These are phyloP conservation scores for Apeira syringaria DNA, from an alignment of 2,888 invertebrate species.

Conservation along the genomic window DNA sequence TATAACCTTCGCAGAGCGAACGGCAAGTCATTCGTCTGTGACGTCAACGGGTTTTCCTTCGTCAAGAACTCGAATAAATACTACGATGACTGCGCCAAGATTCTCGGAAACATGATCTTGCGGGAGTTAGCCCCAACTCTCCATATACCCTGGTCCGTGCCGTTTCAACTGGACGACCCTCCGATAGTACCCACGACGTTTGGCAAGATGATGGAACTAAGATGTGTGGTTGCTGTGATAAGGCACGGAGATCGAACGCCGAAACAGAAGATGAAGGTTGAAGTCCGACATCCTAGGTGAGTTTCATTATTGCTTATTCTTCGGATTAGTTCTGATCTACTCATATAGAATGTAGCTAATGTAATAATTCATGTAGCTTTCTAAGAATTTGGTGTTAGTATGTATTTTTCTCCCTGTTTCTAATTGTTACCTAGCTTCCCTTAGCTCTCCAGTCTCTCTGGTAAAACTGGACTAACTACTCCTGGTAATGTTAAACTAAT, in stretches of 20 bases:
- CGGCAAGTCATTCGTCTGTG: constrained; percentile 99
- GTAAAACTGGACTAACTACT: too few relatives aligned
- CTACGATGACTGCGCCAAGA: constrained; percentile 99
- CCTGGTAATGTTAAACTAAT: too few relatives aligned
- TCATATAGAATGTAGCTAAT: too few relatives aligned
- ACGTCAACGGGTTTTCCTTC: constrained; percentile 99
- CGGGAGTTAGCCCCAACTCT: constrained; percentile 96
- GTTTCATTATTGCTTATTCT: constrained; percentile 33
- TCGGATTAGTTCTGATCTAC: too few relatives aligned
- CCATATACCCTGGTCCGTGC: constrained; percentile 98
- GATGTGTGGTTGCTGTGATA: constrained; percentile 98
- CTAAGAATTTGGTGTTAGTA: too few relatives aligned
- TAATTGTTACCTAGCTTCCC: too few relatives aligned
- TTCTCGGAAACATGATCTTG: constrained; percentile 98
- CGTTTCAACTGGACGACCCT: constrained; percentile 98
- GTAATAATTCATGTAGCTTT: too few relatives aligned
- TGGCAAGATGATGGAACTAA: constrained; percentile 96
- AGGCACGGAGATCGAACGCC: constrained; percentile 99
- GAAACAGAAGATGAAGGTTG: constrained; percentile 99
- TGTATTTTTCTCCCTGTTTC: too few relatives aligned
- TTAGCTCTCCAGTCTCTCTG: too few relatives aligned
- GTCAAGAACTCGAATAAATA: constrained; percentile 99
- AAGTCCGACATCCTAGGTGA: constrained; percentile 97
- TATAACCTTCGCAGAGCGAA: constrained; percentile 94
- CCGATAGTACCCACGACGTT: constrained; percentile 99